phyloP scores from a whole-genome alignment of 2,888 invertebrate genomes.

The Amiota minor region DNA sequence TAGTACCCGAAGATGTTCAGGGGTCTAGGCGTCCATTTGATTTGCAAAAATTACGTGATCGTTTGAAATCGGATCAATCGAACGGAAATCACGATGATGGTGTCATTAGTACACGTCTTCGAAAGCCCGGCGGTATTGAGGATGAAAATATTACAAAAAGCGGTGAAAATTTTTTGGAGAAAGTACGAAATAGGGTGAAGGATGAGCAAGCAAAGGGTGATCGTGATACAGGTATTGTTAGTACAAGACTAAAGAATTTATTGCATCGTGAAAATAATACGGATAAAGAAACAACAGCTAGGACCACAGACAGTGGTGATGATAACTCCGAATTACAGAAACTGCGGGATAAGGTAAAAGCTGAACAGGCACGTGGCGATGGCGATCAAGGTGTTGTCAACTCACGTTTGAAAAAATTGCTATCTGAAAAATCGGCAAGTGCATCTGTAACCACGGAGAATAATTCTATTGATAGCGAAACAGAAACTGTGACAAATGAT shows the following conservation, averaged over 20 bases:
- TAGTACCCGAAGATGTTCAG: constrained; percentile 5
- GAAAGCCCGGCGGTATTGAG: neutral
- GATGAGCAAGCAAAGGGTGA: constrained; percentile 37
- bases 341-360: constrained; percentile 57
- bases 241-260: constrained; percentile 46
- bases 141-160: neutral
- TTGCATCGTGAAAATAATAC: constrained; percentile 35
- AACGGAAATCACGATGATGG: constrained; percentile 45
- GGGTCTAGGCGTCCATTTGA: constrained; percentile 37
- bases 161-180: constrained; percentile 34
- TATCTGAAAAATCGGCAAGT: constrained; percentile 46
- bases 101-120: constrained; percentile 43
- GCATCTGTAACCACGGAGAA: constrained; percentile 1
- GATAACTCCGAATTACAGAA: constrained; percentile 49
- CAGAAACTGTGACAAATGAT: constrained; percentile 23
- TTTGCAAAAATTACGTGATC: constrained; percentile 54
- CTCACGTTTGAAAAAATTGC: constrained; percentile 58
- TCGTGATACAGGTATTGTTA: constrained; percentile 41
- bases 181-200: constrained; percentile 41
- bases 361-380: constrained; percentile 50
- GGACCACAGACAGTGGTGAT: neutral
- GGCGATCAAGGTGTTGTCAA: constrained; percentile 55
- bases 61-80: constrained; percentile 51
- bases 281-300: constrained; percentile 5
- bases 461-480: constrained; percentile 17